These are phyloP conservation scores for Telenomus remus DNA, from an alignment of 1,140 invertebrate genomes.

Conservation along the genomic window DNA sequence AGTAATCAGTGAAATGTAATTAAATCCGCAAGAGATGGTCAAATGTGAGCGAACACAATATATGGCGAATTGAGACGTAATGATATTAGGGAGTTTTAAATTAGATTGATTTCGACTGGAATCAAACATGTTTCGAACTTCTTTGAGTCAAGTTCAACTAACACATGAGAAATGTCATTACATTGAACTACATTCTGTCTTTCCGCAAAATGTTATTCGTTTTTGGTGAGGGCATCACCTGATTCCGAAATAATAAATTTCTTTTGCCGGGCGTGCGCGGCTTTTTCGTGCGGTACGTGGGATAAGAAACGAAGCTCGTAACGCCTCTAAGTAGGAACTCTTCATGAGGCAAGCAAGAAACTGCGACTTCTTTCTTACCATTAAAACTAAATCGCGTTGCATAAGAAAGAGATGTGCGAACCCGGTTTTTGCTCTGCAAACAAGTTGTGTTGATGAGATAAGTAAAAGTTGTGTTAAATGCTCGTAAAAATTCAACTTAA, in stretches of 20 bases:
- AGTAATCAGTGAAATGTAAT: too few species aligned
- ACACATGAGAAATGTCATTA: conserved; percentile 41
- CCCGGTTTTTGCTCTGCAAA: conserved; percentile 8
- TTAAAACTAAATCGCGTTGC: conserved; percentile 40
- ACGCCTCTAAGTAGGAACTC: conserved; percentile 39
- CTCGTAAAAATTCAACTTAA: neutral
- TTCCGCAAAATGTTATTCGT: conserved; percentile 28
- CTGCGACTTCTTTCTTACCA: conserved; percentile 38
- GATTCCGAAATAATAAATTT: conserved; percentile 58
- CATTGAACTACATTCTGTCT: conserved; percentile 56
- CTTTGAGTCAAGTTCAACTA: conserved; percentile 42
- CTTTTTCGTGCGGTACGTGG: conserved; percentile 30
- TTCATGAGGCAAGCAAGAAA: conserved; percentile 42
- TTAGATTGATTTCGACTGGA: too few species aligned
- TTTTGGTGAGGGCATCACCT: conserved; percentile 40
- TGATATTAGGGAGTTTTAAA: too few species aligned
- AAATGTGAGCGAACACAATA: too few species aligned
- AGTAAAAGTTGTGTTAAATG: conserved; percentile 28
- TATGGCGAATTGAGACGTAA: too few species aligned
- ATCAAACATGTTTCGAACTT: conserved; percentile 2
- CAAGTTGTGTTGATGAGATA: conserved; percentile 17
- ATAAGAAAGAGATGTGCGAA: conserved; percentile 36
- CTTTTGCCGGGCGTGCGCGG: conserved; percentile 38
- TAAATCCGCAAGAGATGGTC: too few species aligned
- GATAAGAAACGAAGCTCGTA: conserved; percentile 33